Percentiles rank a stretch among this genome's conserved stretches.
Conservation (phyloP, 2,113 vertebrate species). For the Empidonax traillii region DNA sequence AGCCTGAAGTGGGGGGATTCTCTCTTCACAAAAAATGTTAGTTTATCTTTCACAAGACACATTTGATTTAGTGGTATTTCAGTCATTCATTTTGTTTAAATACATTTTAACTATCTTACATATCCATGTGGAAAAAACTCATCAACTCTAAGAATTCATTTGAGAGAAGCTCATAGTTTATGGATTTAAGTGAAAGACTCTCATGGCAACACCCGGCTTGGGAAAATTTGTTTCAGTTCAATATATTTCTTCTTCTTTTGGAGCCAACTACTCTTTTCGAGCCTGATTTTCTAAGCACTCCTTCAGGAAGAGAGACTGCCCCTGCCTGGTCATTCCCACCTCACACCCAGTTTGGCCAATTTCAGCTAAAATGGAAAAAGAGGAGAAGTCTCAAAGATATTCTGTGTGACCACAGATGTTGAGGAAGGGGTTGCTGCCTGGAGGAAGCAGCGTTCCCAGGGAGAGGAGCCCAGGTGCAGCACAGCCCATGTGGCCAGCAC, state of each 20-base stretch:
- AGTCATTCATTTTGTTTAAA: slow-evolving; percentile 33
- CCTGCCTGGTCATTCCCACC: background rate
- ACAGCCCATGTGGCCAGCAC: background rate
- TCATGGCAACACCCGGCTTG: background rate
- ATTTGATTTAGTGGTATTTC: background rate
- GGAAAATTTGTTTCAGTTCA: background rate
- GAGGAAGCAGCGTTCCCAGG: background rate
- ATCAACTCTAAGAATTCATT: background rate
- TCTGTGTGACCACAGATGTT: background rate
- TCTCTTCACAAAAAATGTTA: background rate
- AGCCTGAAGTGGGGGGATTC: background rate
- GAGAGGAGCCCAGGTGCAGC: background rate
- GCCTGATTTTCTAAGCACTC: background rate
- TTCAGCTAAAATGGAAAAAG: background rate
- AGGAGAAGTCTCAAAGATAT: background rate
- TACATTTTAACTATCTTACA: background rate
- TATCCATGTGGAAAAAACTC: background rate
- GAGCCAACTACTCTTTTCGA: background rate
- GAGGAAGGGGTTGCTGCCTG: background rate
- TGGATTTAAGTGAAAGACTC: background rate
- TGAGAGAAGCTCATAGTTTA: background rate
- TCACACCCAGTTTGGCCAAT: background rate
- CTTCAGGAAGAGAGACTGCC: background rate
- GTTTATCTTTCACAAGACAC: background rate
- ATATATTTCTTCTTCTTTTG: background rate